Evolutionary conservation across 1,140 invertebrate genomes (phyloP).

Genomic region (Drosophila kohkoa): DNA sequence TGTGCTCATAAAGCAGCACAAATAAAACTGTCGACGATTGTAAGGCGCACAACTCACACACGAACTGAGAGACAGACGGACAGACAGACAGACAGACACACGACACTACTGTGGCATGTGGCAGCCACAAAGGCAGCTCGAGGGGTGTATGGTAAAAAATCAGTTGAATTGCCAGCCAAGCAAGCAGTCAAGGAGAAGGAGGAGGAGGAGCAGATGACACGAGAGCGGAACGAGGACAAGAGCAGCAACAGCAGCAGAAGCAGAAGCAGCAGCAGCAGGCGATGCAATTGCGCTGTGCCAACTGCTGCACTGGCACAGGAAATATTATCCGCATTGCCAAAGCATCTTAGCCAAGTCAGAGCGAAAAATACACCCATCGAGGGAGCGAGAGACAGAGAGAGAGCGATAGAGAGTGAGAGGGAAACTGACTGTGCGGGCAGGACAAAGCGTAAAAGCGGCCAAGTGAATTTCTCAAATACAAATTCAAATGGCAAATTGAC

Average conservation of each 20-base stretch:
- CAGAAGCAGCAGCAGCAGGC: conserved; percentile 28
- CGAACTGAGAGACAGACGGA: background rate
- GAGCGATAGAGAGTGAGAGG: background rate
- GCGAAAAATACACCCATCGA: conserved; percentile 47
- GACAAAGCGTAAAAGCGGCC: conserved; percentile 80
- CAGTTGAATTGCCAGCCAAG: conserved; percentile 48
- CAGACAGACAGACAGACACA: background rate
- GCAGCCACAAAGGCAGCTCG: conserved; percentile 26
- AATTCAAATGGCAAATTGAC: conserved; percentile 83
- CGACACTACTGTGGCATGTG: conserved; percentile 27
- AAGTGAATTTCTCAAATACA: conserved; percentile 82
- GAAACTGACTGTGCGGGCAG: conserved; percentile 22
- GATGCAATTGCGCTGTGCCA: conserved; percentile 68
- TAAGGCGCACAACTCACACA: conserved; percentile 41
- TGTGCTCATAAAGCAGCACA: conserved; percentile 73
- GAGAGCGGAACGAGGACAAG: conserved; percentile 4
- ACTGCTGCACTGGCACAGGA: conserved; percentile 79
- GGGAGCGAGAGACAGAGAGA: background rate
- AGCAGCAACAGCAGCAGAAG: conserved; percentile 6
- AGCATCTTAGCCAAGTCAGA: conserved; percentile 56
- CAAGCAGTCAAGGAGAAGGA: background rate
- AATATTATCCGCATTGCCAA: conserved; percentile 82
- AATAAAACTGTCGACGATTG: conserved; percentile 80
- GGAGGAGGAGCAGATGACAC: background rate
- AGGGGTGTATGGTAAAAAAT: conserved; percentile 23